Base-by-base conservation (phyloP, 2,888 invertebrate species). In the Pristionchus fissidentatus region DNA sequence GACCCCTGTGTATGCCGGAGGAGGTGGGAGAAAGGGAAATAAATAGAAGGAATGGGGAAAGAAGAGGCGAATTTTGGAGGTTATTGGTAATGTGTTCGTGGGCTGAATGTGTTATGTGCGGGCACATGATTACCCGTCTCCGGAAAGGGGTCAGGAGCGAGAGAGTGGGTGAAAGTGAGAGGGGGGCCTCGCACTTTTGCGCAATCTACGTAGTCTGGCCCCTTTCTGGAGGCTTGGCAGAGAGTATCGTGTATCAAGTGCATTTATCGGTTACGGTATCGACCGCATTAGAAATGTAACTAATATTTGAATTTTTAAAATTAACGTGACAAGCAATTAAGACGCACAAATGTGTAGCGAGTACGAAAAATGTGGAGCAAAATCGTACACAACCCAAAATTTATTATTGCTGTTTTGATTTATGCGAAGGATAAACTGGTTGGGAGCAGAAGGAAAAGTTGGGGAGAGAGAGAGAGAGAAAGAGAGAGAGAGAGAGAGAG, bases 361-460 rank as follows among this genome's bases (percentile, higher is more conserved):
- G 70, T 70, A 70, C 70, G 70, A 70, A 70, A 70, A 43, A n/a
- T 70, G n/a, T 70, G 7, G 70, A 15, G 5, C 19, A 3, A 29
- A 38, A 41, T 43, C 70, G 43, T 26, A 41, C 38, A 29, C 70
- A 41, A 22, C 41, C 62, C 70, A 43, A 70, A 43, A 43, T 43
- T 70, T 70, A 41, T 70, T 70, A 41, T 70, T 70, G 70, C 43
- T 70, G 70, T 70, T 70, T 70, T 70, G 70, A 38, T n/a, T n/a
- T n/a, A n/a, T n/a, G n/a, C n/a, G n/a, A n/a, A n/a, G 43, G 70
- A 41, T 70, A 70, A 70, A 70, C 70, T 70, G 70, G 70, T 70
- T 70, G 70, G n/a, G 35, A 43, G 41, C 1, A 10, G 41, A 15
- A 41, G 70, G 66, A 60, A 22, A 29, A 57, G 57, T 57, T 57